Evolutionary conservation across 2,797 vertebrate species (phyloP).

Genomic region (Acestrorhynchus altus): DNA sequence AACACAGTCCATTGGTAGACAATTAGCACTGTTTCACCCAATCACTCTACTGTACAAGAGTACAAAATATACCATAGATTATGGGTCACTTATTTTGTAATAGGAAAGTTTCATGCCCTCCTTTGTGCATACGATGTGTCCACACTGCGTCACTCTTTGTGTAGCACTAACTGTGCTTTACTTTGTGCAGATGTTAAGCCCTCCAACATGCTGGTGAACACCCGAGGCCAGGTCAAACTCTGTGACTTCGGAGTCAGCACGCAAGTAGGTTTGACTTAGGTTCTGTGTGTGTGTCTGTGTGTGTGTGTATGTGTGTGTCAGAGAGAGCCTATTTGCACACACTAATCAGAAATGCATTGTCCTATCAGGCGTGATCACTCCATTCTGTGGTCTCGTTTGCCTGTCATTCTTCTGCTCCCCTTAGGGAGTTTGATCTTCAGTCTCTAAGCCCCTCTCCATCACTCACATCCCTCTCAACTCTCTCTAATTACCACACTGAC

Average conservation of each 20-base stretch:
- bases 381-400: conserved; percentile 34
- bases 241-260: conserved; percentile 99
- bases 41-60: too few relatives aligned
- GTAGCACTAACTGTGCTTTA: conserved; percentile 30
- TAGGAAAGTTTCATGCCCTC: too few relatives aligned
- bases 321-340: conserved; percentile 17
- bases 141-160: not conserved
- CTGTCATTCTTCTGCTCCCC: conserved; percentile 38
- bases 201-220: conserved; percentile 98
- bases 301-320: conserved; percentile 40
- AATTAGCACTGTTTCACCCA: too few relatives aligned
- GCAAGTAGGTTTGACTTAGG: conserved; percentile 76
- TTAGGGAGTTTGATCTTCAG: conserved; percentile 38
- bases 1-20: too few relatives aligned
- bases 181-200: conserved; percentile 92
- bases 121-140: too few relatives aligned
- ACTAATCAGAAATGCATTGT: conserved; percentile 43
- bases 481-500: conserved; percentile 61
- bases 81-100: too few relatives aligned
- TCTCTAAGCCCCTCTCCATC: conserved; percentile 49
- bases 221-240: conserved; percentile 95
- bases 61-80: too few relatives aligned
- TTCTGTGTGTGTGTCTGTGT: conserved; percentile 37
- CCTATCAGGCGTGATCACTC: conserved; percentile 45
- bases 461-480: conserved; percentile 47